A percentile compares a stretch with the other conserved stretches of the same genome.
Evolutionary conservation across 2,797 vertebrate genomes (phyloP).

Genomic region (Aldrovandia affinis): DNA sequence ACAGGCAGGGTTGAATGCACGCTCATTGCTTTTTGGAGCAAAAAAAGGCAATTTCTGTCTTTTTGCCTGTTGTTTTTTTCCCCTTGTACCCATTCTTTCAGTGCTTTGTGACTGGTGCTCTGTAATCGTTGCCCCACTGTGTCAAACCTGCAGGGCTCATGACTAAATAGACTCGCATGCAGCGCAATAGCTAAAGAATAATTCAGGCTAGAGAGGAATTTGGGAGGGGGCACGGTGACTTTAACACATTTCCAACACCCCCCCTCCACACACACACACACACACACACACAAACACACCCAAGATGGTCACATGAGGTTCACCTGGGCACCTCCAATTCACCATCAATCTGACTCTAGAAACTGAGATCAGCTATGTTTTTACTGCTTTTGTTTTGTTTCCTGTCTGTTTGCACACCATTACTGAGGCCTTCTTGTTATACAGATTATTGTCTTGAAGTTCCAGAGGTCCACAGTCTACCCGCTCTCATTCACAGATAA

Average conservation of each 20-base stretch:
- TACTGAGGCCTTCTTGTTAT: neutral
- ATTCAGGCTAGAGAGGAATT: neutral
- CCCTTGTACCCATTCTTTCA: no score
- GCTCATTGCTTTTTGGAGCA: neutral
- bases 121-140: conserved; percentile 10
- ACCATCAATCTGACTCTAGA: neutral
- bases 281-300: neutral
- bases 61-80: neutral
- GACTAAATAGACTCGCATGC: neutral
- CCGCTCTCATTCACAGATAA: neutral
- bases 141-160: neutral
- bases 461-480: neutral
- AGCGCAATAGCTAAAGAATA: neutral
- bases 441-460: neutral
- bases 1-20: neutral
- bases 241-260: neutral
- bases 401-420: neutral
- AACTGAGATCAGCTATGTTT: neutral
- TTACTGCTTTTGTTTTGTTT: neutral
- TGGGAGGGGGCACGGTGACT: neutral
- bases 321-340: neutral
- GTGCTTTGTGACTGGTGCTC: neutral
- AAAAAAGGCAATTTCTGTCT: neutral
- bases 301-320: neutral
- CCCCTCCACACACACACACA: neutral